Evolutionary conservation across 2,797 vertebrate genomes (phyloP).

Genomic region (Labroides dimidiatus): DNA sequence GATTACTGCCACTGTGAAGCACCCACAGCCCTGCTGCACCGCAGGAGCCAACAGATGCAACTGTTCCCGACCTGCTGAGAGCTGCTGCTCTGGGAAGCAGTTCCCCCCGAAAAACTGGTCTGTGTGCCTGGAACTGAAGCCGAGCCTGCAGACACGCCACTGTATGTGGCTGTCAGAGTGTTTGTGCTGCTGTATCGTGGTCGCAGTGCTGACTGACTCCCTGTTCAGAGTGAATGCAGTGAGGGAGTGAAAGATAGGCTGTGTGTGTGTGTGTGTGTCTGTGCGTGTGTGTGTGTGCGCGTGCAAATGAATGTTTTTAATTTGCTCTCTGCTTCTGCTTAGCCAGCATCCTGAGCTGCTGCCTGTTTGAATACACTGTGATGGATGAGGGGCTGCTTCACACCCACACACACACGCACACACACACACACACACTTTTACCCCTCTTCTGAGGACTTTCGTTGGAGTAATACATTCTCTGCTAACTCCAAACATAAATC

Average conservation of each 20-base stretch:
- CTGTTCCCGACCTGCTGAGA: slow-evolving; percentile 7
- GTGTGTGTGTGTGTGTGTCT: background rate
- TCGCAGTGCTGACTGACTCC: slow-evolving; percentile 30
- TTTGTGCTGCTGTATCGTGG: slow-evolving; percentile 1
- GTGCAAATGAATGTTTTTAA: slow-evolving; percentile 78
- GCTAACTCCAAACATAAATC: background rate
- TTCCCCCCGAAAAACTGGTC: slow-evolving; percentile 27
- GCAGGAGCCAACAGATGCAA: slow-evolving; percentile 38
- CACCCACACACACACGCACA: slow-evolving; percentile 27
- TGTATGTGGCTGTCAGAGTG: background rate
- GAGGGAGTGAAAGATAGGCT: slow-evolving; percentile 23
- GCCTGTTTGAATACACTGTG: slow-evolving; percentile 66
- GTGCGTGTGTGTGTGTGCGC: slow-evolving; percentile 41
- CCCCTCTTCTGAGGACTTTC: slow-evolving; percentile 6
- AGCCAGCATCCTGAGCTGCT: slow-evolving; percentile 71
- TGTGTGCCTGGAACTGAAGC: slow-evolving; percentile 6
- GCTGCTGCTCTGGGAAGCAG: slow-evolving; percentile 29
- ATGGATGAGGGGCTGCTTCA: slow-evolving; percentile 59
- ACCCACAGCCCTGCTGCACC: slow-evolving; percentile 12
- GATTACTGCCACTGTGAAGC: slow-evolving; percentile 54
- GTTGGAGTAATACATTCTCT: background rate
- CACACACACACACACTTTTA: slow-evolving; percentile 22
- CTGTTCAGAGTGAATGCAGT: slow-evolving; percentile 20
- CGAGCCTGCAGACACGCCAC: slow-evolving; percentile 16
- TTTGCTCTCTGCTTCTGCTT: slow-evolving; percentile 76